These are phyloP conservation scores for Marronus borbonicus DNA, from an alignment of 2,888 invertebrate species.

Conservation along the genomic window DNA sequence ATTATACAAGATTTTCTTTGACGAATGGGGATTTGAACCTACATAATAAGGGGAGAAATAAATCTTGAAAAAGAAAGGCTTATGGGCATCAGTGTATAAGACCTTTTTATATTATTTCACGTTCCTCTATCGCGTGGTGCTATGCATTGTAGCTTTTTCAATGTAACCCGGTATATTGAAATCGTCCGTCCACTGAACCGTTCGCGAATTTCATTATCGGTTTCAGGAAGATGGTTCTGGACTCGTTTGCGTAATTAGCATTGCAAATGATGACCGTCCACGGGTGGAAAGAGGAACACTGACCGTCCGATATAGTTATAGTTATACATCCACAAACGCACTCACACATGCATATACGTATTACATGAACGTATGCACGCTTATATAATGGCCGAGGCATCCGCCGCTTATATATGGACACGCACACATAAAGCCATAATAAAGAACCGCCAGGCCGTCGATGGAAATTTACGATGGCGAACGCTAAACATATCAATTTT, in stretches of 20 bases:
- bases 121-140: too few species aligned
- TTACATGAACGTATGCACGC: background rate
- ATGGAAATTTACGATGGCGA: conserved; percentile 40
- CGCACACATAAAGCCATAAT: conserved; percentile 18
- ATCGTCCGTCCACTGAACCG: conserved; percentile 51
- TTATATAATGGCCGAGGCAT: background rate
- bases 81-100: too few species aligned
- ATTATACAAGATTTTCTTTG: too few species aligned
- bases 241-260: conserved; percentile 55
- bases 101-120: too few species aligned
- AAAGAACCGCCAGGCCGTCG: conserved; percentile 26
- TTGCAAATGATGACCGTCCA: conserved; percentile 52
- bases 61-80: too few species aligned
- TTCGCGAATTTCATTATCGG: conserved; percentile 53
- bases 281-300: conserved; percentile 39
- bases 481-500: conserved; percentile 44
- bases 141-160: too few species aligned
- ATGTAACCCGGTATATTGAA: conserved; percentile 44
- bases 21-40: too few species aligned
- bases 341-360: background rate
- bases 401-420: background rate
- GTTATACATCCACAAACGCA: conserved; percentile 9
- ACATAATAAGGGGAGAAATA: too few species aligned
- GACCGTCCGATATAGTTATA: conserved; percentile 22
- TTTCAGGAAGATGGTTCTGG: conserved; percentile 53